Evolutionary conservation across 2,113 vertebrate genomes (phyloP).

Genomic region (Leptobrachium ailaonicum): DNA sequence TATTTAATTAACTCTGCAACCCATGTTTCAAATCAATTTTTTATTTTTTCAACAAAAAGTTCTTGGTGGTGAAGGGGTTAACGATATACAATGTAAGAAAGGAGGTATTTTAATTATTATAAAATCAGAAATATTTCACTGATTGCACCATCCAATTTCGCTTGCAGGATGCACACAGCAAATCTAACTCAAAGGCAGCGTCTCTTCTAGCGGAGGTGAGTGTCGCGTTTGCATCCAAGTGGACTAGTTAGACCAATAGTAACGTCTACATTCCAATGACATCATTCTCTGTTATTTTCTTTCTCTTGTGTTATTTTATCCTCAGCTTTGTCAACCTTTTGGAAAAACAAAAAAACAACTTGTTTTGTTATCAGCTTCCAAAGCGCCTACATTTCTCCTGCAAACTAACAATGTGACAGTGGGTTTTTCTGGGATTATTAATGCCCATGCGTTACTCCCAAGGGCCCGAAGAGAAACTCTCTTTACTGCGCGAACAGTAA

Average conservation of each 20-base stretch:
- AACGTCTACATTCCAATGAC: too few species aligned
- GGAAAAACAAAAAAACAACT: background rate
- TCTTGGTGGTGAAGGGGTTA: too few species aligned
- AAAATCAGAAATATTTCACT: background rate
- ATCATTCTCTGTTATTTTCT: background rate
- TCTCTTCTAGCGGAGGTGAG: background rate
- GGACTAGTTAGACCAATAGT: too few species aligned
- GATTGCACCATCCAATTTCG: background rate
- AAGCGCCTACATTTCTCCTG: background rate
- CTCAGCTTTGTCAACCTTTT: constrained; percentile 25
- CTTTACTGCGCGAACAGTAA: constrained; percentile 6
- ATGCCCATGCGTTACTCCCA: background rate
- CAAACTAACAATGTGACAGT: background rate
- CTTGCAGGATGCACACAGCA: background rate
- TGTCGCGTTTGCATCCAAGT: background rate
- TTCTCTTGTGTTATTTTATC: background rate
- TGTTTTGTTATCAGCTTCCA: background rate
- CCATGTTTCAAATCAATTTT: too few species aligned
- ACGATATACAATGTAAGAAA: background rate
- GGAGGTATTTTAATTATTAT: background rate
- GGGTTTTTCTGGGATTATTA: background rate
- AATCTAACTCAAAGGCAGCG: background rate
- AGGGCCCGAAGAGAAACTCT: background rate
- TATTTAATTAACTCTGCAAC: too few species aligned
- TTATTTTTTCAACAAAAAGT: too few species aligned